Percentiles rank a stretch among this genome's conserved stretches.
These are phyloP conservation scores for Diplodus sargus DNA, from an alignment of 2,797 vertebrate species.

Conservation along the genomic window DNA sequence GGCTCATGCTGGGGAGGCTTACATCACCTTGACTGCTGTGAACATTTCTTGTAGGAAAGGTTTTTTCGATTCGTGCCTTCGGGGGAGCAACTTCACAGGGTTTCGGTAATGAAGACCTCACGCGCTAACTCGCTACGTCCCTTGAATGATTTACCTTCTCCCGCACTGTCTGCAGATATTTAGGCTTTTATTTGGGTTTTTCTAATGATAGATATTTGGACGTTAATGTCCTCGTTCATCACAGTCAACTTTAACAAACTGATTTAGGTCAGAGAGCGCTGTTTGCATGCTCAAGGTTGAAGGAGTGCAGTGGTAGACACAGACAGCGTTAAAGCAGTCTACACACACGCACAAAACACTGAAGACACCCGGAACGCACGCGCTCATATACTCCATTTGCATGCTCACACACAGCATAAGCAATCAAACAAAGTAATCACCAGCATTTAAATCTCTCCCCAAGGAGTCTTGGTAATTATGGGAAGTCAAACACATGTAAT, in stretches of 20 bases:
- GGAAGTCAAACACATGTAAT: conserved; percentile 78
- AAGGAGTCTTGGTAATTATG: conserved; percentile 77
- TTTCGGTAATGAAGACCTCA: conserved; percentile 61
- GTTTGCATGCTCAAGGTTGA: conserved; percentile 15
- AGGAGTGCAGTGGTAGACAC: conserved; percentile 11
- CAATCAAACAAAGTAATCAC: conserved; percentile 80
- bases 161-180: conserved; percentile 3
- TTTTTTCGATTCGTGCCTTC: conserved; percentile 57
- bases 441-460: conserved; percentile 77
- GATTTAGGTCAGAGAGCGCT: conserved; percentile 39
- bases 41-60: conserved; percentile 53
- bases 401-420: conserved; percentile 51
- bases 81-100: conserved; percentile 54
- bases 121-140: conserved; percentile 27
- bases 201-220: conserved; percentile 3
- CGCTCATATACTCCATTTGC: conserved; percentile 24
- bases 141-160: conserved; percentile 21
- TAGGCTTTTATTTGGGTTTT: conserved; percentile 24
- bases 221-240: conserved; percentile 41
- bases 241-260: conserved; percentile 41
- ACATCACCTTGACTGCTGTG: conserved; percentile 58
- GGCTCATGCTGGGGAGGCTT: conserved; percentile 46
- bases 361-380: conserved; percentile 1
- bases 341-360: conserved; percentile 13
- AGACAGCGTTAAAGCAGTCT: background rate